A percentile compares a stretch with the other conserved stretches of the same genome.
Conservation (phyloP, 2,797 vertebrate genomes). For the Steatocranus sp. region DNA sequence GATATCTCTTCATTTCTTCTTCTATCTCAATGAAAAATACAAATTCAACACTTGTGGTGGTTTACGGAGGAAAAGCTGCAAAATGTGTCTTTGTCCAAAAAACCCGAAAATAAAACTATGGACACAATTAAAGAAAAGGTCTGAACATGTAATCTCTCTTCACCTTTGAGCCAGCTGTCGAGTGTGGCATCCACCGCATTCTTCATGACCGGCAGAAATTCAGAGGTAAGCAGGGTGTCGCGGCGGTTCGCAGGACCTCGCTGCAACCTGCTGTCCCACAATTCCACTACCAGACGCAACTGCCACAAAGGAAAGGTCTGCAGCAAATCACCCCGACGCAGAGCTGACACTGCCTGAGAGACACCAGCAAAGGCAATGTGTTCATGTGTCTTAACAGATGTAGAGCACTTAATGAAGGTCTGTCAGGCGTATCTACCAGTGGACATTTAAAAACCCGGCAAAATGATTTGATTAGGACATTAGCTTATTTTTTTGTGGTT, state of each 20-base stretch:
- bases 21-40: not conserved
- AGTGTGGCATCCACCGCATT: constrained; percentile 85
- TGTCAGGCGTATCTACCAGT: accelerated
- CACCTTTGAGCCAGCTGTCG: constrained; percentile 91
- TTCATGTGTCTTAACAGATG: not conserved
- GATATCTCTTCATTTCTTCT: not conserved
- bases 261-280: constrained; percentile 85
- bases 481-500: not conserved
- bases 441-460: not conserved
- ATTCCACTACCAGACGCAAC: constrained; percentile 90
- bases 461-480: not conserved
- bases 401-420: not conserved
- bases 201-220: constrained; percentile 94
- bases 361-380: not conserved
- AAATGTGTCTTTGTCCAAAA: not conserved
- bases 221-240: constrained; percentile 85
- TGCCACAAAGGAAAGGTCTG: constrained; percentile 94
- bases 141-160: not conserved
- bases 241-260: constrained; percentile 70
- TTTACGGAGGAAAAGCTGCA: not conserved
- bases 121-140: not conserved
- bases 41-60: not conserved
- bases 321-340: constrained; percentile 77
- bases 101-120: accelerated
- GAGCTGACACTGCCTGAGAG: constrained; percentile 80